Base-by-base conservation (phyloP, 2,797 vertebrate species). In the Enteromius mattozi region DNA sequence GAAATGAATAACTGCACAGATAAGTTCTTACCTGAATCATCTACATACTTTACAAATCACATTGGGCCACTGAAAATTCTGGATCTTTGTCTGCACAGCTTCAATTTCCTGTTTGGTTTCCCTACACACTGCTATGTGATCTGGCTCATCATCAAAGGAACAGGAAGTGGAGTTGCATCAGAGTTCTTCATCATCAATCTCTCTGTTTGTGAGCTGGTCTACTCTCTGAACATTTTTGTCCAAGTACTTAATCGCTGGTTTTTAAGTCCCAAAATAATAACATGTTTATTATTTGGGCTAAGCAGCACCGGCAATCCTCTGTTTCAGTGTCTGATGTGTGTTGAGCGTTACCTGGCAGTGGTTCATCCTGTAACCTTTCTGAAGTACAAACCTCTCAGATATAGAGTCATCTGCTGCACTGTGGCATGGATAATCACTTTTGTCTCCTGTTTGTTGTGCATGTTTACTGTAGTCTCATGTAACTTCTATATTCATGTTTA, bases 261-360 rank as follows among this genome's bases (percentile, higher is more conserved):
- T 42, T 63, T 8, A 42, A 42, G 14, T 17, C 0, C 63, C 1
- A 10, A 3, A 0, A 9, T 1, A 14, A 4, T 79, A 0, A 13
- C 0, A 65, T 45, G 2, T 63, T 30, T 79, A 3, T 6, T 21
- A 6, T 19, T 42, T 7, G 56, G 76, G 14, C 4, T 65, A 10
- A 0, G 1, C n/a, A 1, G 0, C 75, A 27, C 75, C 0, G 54
- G 75, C 0, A 7, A 0, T 42, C 35, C 75, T 78, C 7, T 40
- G n/a, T 42, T 61, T 61, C 75, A 78, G 54, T 61, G 59, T 61
- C 24, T 61, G 59, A 61, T 61, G 0, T 27, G 59, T 61, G 59
- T 61, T 14, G 59, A 56, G 51, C 13, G 33, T 77, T 56, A 77
- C 3, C 51, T 77, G 33, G 70, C 42, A 72, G 70, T 72, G 42